A percentile compares a stretch with the other conserved stretches of the same genome.
Evolutionary conservation across 1,140 invertebrate genomes (phyloP).

Genomic region (Cardiocondyla obscurior): DNA sequence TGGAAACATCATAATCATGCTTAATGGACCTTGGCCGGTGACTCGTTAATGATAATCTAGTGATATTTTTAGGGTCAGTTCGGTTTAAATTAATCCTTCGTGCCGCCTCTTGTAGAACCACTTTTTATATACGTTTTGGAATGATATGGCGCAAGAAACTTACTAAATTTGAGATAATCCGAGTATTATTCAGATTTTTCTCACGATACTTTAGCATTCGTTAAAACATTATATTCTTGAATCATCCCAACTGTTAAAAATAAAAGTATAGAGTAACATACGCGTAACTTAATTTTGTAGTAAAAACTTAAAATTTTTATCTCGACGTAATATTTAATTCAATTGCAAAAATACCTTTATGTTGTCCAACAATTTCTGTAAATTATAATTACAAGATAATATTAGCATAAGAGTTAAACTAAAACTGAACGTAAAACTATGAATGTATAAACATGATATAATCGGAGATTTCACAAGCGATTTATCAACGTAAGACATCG

Average conservation of each 20-base stretch:
- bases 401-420: not conserved
- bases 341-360: not conserved
- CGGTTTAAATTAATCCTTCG: constrained; percentile 38
- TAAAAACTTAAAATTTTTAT: not conserved
- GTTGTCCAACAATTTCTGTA: not conserved
- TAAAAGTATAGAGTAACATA: not conserved
- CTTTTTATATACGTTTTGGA: constrained; percentile 18
- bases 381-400: not conserved
- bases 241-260: not conserved
- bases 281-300: not conserved
- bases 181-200: not conserved
- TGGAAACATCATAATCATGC: constrained; percentile 62
- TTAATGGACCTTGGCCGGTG: constrained; percentile 35
- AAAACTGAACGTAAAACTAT: not conserved
- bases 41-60: constrained; percentile 54
- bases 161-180: constrained; percentile 12
- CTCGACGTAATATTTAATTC: not conserved
- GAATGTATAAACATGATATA: not conserved
- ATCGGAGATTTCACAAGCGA: not conserved
- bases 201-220: not conserved
- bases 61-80: constrained; percentile 44
- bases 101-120: not conserved
- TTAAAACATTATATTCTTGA: not conserved
- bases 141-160: constrained; percentile 16
- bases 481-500: not conserved